Evolutionary conservation across 1,140 invertebrate genomes (phyloP).

Genomic region (Lasioglossum baleicum): DNA sequence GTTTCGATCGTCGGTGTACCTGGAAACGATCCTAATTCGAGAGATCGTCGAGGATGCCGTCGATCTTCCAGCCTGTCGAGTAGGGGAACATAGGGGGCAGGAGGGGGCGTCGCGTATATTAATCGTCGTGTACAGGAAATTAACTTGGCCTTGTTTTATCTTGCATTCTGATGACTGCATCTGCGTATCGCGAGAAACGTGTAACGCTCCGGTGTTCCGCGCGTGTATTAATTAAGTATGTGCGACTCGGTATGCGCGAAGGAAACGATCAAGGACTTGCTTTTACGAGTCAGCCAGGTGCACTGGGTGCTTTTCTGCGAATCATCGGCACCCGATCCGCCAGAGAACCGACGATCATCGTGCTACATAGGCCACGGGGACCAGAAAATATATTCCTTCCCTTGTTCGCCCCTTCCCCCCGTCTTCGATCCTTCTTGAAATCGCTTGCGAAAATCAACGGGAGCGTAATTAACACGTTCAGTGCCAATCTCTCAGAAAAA

Average conservation of each 20-base stretch:
- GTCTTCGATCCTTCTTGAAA: no score
- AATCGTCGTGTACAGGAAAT: slow-evolving; percentile 60
- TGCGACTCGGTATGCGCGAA: slow-evolving; percentile 40
- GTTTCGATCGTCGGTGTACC: no score
- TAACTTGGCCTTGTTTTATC: slow-evolving; percentile 65
- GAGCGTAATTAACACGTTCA: no score
- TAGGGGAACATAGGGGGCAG: neutral
- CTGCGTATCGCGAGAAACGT: slow-evolving; percentile 51
- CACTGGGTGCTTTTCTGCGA: slow-evolving; percentile 3
- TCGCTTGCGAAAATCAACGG: no score
- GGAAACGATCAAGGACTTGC: slow-evolving; percentile 62
- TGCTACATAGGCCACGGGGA: no score
- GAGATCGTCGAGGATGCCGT: no score
- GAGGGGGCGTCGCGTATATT: slow-evolving; percentile 17
- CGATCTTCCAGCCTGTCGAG: no score
- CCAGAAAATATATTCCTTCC: no score
- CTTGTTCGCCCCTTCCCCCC: no score
- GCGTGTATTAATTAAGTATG: slow-evolving; percentile 54
- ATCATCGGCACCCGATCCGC: slow-evolving; percentile 4
- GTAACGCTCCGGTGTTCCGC: slow-evolving; percentile 27
- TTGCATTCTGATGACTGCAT: slow-evolving; percentile 62
- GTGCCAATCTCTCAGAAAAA: no score
- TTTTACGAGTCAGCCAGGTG: slow-evolving; percentile 52
- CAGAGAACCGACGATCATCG: neutral
- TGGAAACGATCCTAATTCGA: no score